A percentile compares a stretch with the other conserved stretches of the same genome.
Evolutionary conservation across 2,113 vertebrate species (phyloP).

Genomic region (Brachyhypopomus gauderio): DNA sequence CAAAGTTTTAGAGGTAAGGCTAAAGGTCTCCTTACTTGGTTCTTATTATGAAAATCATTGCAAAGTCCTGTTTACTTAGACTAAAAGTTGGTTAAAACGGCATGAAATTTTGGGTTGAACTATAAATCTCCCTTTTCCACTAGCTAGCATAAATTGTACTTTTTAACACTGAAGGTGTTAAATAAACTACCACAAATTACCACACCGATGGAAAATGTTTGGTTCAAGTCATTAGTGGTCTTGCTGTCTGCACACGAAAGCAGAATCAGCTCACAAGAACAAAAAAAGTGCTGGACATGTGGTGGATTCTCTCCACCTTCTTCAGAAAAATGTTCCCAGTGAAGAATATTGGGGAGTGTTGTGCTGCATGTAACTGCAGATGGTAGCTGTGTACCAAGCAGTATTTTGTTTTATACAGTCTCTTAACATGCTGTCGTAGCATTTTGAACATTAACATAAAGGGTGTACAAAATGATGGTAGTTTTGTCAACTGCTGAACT

Average conservation of each 20-base stretch:
- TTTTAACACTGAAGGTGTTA: too few relatives aligned
- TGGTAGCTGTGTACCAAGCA: background rate
- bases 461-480: background rate
- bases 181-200: background rate
- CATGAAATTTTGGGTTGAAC: background rate
- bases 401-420: background rate
- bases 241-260: background rate
- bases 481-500: background rate
- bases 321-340: background rate
- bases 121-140: background rate
- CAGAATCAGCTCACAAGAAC: background rate
- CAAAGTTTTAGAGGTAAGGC: background rate
- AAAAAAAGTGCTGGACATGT: background rate
- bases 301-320: background rate
- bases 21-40: background rate
- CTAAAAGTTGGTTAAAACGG: background rate
- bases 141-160: background rate
- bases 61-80: background rate
- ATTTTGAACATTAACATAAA: slow-evolving; percentile 7
- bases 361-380: background rate
- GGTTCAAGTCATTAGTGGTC: background rate
- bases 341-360: background rate
- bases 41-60: background rate
- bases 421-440: background rate
- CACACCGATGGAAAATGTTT: background rate